These are phyloP conservation scores for Pollenia labialis DNA, from an alignment of 2,888 invertebrate species.

Conservation along the genomic window DNA sequence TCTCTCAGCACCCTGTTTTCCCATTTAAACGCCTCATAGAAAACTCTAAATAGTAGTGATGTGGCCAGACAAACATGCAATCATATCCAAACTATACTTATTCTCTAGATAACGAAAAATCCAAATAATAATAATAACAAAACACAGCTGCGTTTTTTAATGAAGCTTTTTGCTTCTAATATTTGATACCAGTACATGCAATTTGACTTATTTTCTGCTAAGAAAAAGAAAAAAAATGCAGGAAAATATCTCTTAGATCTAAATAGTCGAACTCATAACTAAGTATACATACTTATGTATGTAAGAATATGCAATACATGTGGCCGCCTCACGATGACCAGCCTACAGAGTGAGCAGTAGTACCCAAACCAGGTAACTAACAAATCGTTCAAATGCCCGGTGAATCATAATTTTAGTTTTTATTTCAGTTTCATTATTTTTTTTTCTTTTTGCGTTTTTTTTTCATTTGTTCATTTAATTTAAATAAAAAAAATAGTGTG, in stretches of 20 bases:
- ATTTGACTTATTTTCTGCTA: slow-evolving; percentile 66
- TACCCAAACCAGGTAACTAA: slow-evolving; percentile 10
- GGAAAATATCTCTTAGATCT: slow-evolving; percentile 51
- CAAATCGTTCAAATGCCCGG: slow-evolving; percentile 39
- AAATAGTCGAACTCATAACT: slow-evolving; percentile 57
- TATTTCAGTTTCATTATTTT: slow-evolving; percentile 6
- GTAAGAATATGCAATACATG: slow-evolving; percentile 28
- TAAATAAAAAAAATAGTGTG: slow-evolving; percentile 60
- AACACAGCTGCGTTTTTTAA: slow-evolving; percentile 70
- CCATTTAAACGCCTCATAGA: slow-evolving; percentile 7
- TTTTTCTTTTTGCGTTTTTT: background rate
- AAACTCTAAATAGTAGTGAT: slow-evolving; percentile 4
- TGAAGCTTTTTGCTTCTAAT: slow-evolving; percentile 67
- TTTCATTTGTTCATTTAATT: slow-evolving; percentile 61
- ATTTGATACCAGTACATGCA: slow-evolving; percentile 59
- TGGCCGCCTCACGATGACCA: slow-evolving; percentile 20
- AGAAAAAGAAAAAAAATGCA: slow-evolving; percentile 10
- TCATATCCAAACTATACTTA: slow-evolving; percentile 47
- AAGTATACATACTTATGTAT: background rate
- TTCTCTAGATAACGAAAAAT: slow-evolving; percentile 34
- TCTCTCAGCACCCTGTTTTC: slow-evolving; percentile 47
- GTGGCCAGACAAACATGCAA: slow-evolving; percentile 15
- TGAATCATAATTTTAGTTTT: slow-evolving; percentile 64
- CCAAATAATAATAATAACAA: background rate
- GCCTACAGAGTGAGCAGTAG: slow-evolving; percentile 3